phyloP scores from a whole-genome alignment of 2,888 invertebrate species.

The Eupithecia inturbata region DNA sequence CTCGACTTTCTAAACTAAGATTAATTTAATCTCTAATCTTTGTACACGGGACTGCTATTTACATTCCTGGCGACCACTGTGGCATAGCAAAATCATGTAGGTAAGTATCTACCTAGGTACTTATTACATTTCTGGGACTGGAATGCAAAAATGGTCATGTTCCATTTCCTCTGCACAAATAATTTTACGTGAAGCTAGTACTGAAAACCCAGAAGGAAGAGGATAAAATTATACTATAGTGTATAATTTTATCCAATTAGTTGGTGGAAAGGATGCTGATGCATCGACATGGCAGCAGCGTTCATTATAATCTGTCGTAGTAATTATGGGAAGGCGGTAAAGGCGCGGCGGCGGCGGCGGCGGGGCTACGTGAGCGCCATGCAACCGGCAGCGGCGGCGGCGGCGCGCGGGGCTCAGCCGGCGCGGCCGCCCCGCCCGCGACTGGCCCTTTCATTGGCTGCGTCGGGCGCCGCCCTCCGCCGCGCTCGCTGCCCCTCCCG shows the following conservation, averaged over 20 bases:
- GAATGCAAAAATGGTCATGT: too few relatives aligned
- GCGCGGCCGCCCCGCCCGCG: conserved; percentile 26
- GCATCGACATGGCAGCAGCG: conserved; percentile 4
- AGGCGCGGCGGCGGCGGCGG: conserved; percentile 20
- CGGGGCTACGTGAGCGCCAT: conserved; percentile 9
- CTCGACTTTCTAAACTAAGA: background rate
- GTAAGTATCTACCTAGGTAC: too few relatives aligned
- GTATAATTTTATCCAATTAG: conserved; percentile 7
- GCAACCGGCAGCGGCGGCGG: background rate
- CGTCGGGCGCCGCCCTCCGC: conserved; percentile 55
- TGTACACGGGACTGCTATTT: background rate
- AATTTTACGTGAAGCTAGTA: background rate
- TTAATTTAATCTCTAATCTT: background rate
- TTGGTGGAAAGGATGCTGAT: conserved; percentile 7
- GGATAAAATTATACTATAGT: background rate
- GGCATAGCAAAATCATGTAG: background rate
- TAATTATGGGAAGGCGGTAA: background rate
- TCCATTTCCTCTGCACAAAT: background rate
- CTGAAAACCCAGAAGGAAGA: background rate
- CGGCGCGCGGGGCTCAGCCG: conserved; percentile 13
- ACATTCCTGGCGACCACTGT: background rate
- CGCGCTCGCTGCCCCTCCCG: conserved; percentile 53
- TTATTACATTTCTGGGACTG: too few relatives aligned
- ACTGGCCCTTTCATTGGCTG: conserved; percentile 62
- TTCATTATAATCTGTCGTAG: conserved; percentile 1